Evolutionary conservation across 2,113 vertebrate species (phyloP).

Genomic region (Tragelaphus buxtoni): DNA sequence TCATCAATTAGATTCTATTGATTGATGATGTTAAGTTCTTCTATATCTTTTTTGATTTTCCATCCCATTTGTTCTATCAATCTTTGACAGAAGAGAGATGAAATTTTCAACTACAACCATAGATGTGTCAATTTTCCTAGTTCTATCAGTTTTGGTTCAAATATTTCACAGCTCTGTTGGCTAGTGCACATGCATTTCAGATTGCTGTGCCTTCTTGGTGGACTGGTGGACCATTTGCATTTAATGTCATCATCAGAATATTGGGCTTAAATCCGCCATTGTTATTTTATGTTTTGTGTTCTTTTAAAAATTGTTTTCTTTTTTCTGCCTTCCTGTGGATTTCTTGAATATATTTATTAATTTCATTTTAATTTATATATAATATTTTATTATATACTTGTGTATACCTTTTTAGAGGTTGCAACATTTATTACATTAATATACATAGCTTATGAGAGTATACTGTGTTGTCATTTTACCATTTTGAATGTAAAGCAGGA

Average conservation of each 20-base stretch:
- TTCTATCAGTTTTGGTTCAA: background rate
- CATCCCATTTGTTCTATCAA: background rate
- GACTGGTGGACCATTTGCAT: background rate
- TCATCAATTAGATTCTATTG: background rate
- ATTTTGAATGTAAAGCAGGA: background rate
- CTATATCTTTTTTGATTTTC: background rate
- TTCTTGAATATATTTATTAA: background rate
- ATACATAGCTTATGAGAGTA: background rate
- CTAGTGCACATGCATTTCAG: background rate
- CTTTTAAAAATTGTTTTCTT: background rate
- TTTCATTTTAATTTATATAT: background rate
- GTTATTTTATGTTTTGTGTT: background rate
- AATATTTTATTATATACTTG: background rate
- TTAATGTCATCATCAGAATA: background rate
- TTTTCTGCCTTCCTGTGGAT: background rate
- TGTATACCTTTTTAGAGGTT: background rate
- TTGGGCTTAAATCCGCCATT: background rate
- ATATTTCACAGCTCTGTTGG: background rate
- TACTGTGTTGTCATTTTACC: background rate
- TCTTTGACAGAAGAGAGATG: background rate
- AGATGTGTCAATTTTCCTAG: background rate
- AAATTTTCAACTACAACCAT: background rate
- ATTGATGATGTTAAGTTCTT: background rate
- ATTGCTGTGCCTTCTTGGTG: background rate
- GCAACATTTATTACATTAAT: background rate